These are phyloP conservation scores for Hypercompe scribonia DNA, from an alignment of 2,888 invertebrate genomes.

Conservation along the genomic window DNA sequence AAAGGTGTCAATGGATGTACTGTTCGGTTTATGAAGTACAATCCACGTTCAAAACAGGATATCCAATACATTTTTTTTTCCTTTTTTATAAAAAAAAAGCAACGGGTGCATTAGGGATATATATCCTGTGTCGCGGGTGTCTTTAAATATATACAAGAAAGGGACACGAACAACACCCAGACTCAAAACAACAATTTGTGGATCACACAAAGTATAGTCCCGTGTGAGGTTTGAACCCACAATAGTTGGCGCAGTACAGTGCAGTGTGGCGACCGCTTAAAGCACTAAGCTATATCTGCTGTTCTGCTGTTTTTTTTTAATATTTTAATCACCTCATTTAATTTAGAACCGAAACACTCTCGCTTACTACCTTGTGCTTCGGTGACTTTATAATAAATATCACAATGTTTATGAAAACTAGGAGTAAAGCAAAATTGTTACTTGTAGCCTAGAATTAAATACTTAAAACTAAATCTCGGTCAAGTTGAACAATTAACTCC, in stretches of 20 bases:
- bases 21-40: neutral
- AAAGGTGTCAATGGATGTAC: neutral
- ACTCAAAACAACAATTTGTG: too few relatives aligned
- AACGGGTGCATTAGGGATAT: too few relatives aligned
- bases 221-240: too few relatives aligned
- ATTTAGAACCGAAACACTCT: neutral
- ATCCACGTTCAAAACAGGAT: neutral
- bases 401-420: neutral
- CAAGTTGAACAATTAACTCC: neutral
- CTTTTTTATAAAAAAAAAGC: too few relatives aligned
- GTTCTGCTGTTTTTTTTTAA: too few relatives aligned
- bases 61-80: neutral
- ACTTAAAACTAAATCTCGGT: neutral
- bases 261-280: too few relatives aligned
- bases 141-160: too few relatives aligned
- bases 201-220: too few relatives aligned
- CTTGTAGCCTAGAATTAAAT: neutral
- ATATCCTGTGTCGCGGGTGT: too few relatives aligned
- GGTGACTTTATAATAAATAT: neutral
- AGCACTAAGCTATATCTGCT: too few relatives aligned
- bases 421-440: neutral
- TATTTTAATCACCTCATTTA: neutral
- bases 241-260: too few relatives aligned
- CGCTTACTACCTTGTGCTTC: neutral
- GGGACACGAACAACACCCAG: too few relatives aligned